These are phyloP conservation scores for Ceratosolen solmsi DNA, from an alignment of 1,140 invertebrate species.

Conservation along the genomic window DNA sequence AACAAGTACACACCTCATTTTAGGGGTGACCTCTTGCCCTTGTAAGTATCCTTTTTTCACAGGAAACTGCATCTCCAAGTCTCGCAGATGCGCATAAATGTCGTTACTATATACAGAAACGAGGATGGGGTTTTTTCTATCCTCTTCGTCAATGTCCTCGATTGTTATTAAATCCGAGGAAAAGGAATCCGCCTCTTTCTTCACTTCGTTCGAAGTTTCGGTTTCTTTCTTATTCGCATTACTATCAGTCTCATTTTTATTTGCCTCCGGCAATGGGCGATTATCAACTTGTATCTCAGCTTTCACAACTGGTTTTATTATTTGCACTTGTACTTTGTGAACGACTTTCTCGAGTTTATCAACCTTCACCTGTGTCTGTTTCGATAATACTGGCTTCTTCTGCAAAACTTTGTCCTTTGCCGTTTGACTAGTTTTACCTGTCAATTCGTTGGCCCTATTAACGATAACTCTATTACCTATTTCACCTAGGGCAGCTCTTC, in stretches of 20 bases:
- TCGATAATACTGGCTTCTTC: conserved; percentile 51
- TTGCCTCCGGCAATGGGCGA: conserved; percentile 43
- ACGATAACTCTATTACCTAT: conserved; percentile 70
- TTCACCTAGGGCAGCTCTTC: conserved; percentile 68
- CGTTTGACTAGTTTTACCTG: conserved; percentile 57
- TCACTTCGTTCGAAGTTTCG: conserved; percentile 24
- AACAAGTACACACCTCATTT: conserved; percentile 91
- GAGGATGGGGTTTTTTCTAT: conserved; percentile 83
- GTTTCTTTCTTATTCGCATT: conserved; percentile 48
- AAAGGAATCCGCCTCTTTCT: conserved; percentile 61
- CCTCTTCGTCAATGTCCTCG: conserved; percentile 85
- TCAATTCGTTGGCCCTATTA: conserved; percentile 56
- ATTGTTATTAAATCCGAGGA: conserved; percentile 66
- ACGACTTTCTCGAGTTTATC: conserved; percentile 55
- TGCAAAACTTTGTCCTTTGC: conserved; percentile 53
- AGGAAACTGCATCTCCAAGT: conserved; percentile 80
- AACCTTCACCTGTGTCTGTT: conserved; percentile 50
- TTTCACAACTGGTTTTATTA: conserved; percentile 61
- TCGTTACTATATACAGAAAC: conserved; percentile 88
- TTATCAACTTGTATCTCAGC: conserved; percentile 44
- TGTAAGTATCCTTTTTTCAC: conserved; percentile 79
- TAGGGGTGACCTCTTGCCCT: conserved; percentile 80
- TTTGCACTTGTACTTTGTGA: conserved; percentile 59
- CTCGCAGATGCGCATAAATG: conserved; percentile 86
- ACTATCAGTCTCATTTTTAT: conserved; percentile 44